A percentile compares a stretch with the other conserved stretches of the same genome.
Evolutionary conservation across 1,140 invertebrate genomes (phyloP).

Genomic region (Bombus waltoni): DNA sequence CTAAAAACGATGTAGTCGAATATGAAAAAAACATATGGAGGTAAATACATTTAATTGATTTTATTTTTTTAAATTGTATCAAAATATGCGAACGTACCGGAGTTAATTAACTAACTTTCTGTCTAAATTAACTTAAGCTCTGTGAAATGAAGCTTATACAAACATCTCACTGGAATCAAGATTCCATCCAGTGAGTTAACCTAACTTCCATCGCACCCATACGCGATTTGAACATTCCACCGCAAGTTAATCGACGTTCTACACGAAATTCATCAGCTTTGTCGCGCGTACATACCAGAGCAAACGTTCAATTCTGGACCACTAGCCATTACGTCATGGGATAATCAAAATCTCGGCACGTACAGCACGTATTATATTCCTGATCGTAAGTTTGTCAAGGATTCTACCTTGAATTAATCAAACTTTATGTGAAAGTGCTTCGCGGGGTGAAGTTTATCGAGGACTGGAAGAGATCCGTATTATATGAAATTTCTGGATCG

Average conservation of each 20-base stretch:
- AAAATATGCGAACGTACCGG: neutral
- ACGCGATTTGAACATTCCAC: neutral
- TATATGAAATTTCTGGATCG: neutral
- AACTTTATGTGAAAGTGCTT: neutral
- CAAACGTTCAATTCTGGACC: neutral
- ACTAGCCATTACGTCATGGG: neutral
- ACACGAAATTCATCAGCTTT: constrained; percentile 15
- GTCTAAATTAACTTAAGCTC: neutral
- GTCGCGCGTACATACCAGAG: neutral
- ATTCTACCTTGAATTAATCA: neutral
- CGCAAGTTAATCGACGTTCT: constrained; percentile 11
- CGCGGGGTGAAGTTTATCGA: neutral
- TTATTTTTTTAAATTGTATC: neutral
- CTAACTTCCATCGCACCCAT: too few species aligned
- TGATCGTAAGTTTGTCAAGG: neutral
- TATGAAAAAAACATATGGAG: too few species aligned
- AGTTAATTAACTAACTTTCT: neutral
- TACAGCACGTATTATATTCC: neutral
- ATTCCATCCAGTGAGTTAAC: neutral
- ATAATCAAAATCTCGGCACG: constrained; percentile 18
- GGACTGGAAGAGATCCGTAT: neutral
- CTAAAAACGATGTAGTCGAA: neutral
- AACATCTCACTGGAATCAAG: neutral
- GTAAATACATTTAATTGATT: too few species aligned
- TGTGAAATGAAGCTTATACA: neutral